These are phyloP conservation scores for Laothoe populi DNA, from an alignment of 2,888 invertebrate genomes.

Conservation along the genomic window DNA sequence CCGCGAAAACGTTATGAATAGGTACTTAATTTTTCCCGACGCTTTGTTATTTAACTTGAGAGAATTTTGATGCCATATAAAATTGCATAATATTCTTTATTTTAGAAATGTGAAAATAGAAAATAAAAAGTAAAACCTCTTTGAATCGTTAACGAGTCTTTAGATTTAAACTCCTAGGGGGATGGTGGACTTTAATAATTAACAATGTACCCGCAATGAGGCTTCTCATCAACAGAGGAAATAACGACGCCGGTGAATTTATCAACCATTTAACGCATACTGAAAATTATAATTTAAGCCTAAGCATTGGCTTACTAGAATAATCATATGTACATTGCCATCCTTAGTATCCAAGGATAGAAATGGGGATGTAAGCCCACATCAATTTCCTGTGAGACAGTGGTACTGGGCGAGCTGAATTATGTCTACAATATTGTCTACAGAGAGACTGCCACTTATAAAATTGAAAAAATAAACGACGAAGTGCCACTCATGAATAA, in stretches of 20 bases:
- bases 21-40: not conserved
- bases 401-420: no score
- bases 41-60: constrained; percentile 2
- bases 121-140: constrained; percentile 40
- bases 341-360: no score
- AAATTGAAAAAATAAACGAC: no score
- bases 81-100: constrained; percentile 1
- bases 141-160: constrained; percentile 55
- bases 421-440: no score
- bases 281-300: constrained; percentile 43
- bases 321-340: not conserved
- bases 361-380: no score
- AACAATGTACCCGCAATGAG: constrained; percentile 57
- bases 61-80: not conserved
- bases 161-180: constrained; percentile 53
- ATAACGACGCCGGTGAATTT: constrained; percentile 62
- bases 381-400: no score
- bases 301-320: not conserved
- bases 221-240: constrained; percentile 48
- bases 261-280: constrained; percentile 57
- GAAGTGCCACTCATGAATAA: no score
- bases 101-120: constrained; percentile 31
- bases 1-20: constrained; percentile 19
- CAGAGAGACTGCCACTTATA: no score
- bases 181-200: constrained; percentile 59